Conservation (phyloP, 1,140 invertebrate genomes). For the Latrodectus geometricus region DNA sequence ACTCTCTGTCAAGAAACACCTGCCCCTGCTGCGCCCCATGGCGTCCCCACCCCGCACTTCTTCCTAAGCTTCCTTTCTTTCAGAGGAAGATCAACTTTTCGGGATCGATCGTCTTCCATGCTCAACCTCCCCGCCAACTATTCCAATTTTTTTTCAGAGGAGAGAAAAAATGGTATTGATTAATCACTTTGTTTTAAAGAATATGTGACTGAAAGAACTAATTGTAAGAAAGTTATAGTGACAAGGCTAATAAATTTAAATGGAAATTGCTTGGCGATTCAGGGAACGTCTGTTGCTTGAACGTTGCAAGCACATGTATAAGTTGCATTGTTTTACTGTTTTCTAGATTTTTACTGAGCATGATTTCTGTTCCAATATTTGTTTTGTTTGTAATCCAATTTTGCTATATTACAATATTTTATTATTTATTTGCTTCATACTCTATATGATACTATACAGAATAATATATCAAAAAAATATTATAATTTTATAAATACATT, state of each 20-base stretch:
- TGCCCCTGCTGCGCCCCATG: neutral
- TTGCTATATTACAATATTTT: no score
- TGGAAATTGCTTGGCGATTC: neutral
- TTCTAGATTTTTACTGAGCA: no score
- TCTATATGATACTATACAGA: no score
- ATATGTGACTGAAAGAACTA: neutral
- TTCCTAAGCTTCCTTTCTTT: neutral
- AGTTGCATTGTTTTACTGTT: constrained; percentile 6
- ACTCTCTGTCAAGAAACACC: constrained; percentile 50
- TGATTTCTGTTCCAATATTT: no score
- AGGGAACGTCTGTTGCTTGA: neutral
- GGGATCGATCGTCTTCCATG: constrained; percentile 21
- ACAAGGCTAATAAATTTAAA: neutral
- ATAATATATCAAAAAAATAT: no score
- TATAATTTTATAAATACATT: no score
- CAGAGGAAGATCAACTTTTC: neutral
- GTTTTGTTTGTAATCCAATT: no score
- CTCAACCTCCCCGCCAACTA: neutral
- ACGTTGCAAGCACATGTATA: neutral
- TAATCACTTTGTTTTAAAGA: constrained; percentile 16
- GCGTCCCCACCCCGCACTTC: neutral
- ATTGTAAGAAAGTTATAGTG: neutral
- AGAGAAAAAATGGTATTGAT: constrained; percentile 18
- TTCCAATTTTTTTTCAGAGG: neutral
- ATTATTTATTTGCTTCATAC: no score